phyloP scores from a whole-genome alignment of 2,888 invertebrate species.

The Serrognathus titanus region DNA sequence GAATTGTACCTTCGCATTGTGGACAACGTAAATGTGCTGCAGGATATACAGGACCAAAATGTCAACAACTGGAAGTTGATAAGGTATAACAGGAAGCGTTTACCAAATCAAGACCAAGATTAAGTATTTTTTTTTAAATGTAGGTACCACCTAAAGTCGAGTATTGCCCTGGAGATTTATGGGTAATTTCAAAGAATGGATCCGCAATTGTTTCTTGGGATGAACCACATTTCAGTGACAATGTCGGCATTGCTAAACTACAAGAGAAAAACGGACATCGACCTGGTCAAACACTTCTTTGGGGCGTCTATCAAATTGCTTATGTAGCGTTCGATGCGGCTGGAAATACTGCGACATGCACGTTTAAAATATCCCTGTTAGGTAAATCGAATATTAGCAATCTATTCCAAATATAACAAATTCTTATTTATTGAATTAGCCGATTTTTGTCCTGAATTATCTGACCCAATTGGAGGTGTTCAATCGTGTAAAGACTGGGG shows the following conservation, averaged over 20 bases:
- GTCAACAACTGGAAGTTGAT: conserved; percentile 79
- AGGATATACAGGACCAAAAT: conserved; percentile 82
- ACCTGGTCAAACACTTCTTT: conserved; percentile 82
- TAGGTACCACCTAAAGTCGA: conserved; percentile 77
- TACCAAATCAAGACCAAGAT: too few relatives aligned
- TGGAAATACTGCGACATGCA: conserved; percentile 87
- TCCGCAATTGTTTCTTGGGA: conserved; percentile 90
- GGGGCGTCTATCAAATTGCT: conserved; percentile 90
- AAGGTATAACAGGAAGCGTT: conserved; percentile 51
- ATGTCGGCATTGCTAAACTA: conserved; percentile 75
- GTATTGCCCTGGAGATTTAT: conserved; percentile 89
- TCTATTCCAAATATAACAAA: background rate
- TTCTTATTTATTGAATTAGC: conserved; percentile 50
- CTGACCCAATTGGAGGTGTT: conserved; percentile 87
- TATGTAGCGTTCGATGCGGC: conserved; percentile 92
- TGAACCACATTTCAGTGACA: conserved; percentile 86
- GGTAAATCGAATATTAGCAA: conserved; percentile 56
- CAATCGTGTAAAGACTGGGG: conserved; percentile 96
- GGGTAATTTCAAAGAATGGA: conserved; percentile 91
- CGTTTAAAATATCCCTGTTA: conserved; percentile 85
- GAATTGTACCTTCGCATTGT: conserved; percentile 87
- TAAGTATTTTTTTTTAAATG: too few relatives aligned
- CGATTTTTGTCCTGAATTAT: conserved; percentile 86
- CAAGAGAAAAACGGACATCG: conserved; percentile 83
- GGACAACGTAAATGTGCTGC: conserved; percentile 86